Percentiles rank a stretch among this genome's conserved stretches.
These are phyloP conservation scores for Aspidiotus rigidus DNA, from an alignment of 2,888 invertebrate species.

Conservation along the genomic window DNA sequence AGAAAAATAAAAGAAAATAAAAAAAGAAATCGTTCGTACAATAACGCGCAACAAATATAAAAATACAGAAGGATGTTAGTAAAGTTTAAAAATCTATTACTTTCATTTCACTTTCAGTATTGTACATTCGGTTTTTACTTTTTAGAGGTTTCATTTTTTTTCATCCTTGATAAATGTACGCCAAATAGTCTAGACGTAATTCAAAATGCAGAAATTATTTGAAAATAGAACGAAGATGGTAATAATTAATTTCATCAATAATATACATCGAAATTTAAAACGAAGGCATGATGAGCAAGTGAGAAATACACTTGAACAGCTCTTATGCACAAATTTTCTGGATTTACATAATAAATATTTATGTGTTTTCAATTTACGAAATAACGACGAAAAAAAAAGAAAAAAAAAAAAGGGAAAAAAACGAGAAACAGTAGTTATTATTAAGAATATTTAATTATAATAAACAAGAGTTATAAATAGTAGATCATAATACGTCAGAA, in stretches of 20 bases:
- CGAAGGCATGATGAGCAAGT: constrained; percentile 2
- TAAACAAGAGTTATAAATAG: too few species aligned
- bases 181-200: background rate
- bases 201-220: too few species aligned
- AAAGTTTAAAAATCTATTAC: constrained; percentile 1
- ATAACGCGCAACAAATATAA: constrained; percentile 33
- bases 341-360: too few species aligned
- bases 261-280: background rate
- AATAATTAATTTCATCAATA: too few species aligned
- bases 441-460: too few species aligned
- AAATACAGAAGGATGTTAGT: constrained; percentile 20
- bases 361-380: background rate
- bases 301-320: background rate
- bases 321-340: background rate
- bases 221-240: background rate
- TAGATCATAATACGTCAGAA: background rate
- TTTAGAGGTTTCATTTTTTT: background rate
- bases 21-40: constrained; percentile 19
- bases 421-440: too few species aligned
- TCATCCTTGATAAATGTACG: background rate
- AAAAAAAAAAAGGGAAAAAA: background rate
- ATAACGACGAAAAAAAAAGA: constrained; percentile 1
- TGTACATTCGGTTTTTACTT: background rate
- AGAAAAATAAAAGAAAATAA: constrained; percentile 24
- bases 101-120: background rate